These are phyloP conservation scores for Pseudococcus longispinus DNA, from an alignment of 2,888 invertebrate species.

Conservation along the genomic window DNA sequence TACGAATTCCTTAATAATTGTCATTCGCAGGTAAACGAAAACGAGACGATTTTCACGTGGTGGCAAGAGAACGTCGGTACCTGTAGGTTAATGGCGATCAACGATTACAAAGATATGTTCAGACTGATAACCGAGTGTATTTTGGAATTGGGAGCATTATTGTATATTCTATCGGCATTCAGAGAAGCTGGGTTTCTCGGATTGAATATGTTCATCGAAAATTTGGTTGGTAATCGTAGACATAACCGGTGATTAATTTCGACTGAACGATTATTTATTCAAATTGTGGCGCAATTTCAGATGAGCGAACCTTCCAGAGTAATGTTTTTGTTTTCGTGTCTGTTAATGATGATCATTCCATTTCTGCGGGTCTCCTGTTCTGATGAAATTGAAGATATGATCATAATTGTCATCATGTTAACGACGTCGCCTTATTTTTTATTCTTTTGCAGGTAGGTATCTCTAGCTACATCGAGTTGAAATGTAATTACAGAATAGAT, in stretches of 20 bases:
- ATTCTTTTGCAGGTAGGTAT: slow-evolving; percentile 87
- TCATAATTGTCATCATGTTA: slow-evolving; percentile 92
- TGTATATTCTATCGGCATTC: slow-evolving; percentile 83
- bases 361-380: slow-evolving; percentile 83
- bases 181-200: slow-evolving; percentile 91
- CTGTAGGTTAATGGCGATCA: slow-evolving; percentile 74
- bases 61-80: slow-evolving; percentile 76
- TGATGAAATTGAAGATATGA: slow-evolving; percentile 86
- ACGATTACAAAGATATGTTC: slow-evolving; percentile 70
- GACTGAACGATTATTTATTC: not conserved
- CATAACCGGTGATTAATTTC: not conserved
- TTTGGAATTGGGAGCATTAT: slow-evolving; percentile 81
- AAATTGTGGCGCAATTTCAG: slow-evolving; percentile 65
- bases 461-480: not conserved
- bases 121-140: slow-evolving; percentile 80
- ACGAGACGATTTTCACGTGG: slow-evolving; percentile 63
- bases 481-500: no score
- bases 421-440: slow-evolving; percentile 96
- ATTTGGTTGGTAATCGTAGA: slow-evolving; percentile 73
- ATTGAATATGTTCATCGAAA: slow-evolving; percentile 91
- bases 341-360: slow-evolving; percentile 85
- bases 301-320: slow-evolving; percentile 88
- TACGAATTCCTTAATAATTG: not conserved
- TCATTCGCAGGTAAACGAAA: not conserved
- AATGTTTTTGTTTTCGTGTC: slow-evolving; percentile 92